Conservation (phyloP, 2,888 invertebrate genomes). For the Drosophila fungiperda region DNA sequence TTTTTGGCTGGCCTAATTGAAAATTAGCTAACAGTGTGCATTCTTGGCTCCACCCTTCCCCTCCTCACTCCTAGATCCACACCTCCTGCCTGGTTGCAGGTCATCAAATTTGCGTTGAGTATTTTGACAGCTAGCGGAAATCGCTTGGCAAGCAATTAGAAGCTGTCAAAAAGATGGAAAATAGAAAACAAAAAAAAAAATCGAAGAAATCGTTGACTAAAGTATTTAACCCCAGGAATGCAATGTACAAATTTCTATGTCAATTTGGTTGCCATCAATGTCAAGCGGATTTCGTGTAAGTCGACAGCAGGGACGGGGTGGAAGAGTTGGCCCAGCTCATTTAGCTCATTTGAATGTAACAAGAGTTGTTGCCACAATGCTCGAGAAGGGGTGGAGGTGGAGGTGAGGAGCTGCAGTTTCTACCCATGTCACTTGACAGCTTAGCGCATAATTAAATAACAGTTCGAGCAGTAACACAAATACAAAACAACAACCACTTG, state of each 20-base stretch:
- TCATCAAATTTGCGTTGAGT: conserved; percentile 27
- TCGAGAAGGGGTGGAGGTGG: neutral
- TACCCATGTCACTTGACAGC: conserved; percentile 78
- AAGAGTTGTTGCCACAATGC: conserved; percentile 40
- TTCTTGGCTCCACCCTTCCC: neutral
- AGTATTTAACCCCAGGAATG: conserved; percentile 57
- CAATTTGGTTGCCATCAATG: conserved; percentile 76
- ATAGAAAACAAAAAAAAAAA: conserved; percentile 7
- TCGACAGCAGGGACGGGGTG: conserved; percentile 32
- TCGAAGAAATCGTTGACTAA: conserved; percentile 17
- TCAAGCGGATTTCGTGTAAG: conserved; percentile 59
- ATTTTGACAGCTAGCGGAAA: conserved; percentile 65
- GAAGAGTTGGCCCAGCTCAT: conserved; percentile 18
- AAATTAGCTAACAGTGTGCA: conserved; percentile 65
- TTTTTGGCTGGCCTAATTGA: conserved; percentile 71
- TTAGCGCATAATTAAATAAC: conserved; percentile 77
- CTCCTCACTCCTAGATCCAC: neutral
- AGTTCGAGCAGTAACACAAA: conserved; percentile 32
- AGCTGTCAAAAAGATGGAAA: conserved; percentile 58
- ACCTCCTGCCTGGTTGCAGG: neutral
- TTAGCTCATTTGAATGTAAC: conserved; percentile 55
- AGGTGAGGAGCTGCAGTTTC: conserved; percentile 29
- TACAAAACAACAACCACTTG: conserved; percentile 13
- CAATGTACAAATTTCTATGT: conserved; percentile 63
- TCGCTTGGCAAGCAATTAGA: conserved; percentile 69